Evolutionary conservation across 2,113 vertebrate species (phyloP).

Genomic region (Anhinga anhinga): DNA sequence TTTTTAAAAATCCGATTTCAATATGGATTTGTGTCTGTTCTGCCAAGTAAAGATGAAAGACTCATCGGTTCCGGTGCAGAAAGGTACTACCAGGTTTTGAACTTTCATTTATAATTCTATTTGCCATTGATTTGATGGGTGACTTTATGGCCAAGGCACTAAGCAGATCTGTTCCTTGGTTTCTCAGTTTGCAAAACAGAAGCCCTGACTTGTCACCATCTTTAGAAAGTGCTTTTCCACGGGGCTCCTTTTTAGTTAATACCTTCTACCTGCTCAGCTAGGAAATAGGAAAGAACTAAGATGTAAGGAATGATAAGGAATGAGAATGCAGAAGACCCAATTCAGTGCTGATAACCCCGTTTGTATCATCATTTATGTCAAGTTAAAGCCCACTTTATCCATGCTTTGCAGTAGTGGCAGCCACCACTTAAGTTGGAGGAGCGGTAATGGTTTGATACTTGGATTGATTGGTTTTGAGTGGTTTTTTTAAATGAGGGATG

Average conservation of each 20-base stretch:
- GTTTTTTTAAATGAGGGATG: background rate
- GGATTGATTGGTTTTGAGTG: background rate
- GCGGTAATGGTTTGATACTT: background rate
- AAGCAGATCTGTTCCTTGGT: background rate
- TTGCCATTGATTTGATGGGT: background rate
- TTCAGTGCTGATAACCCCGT: background rate
- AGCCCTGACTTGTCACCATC: background rate
- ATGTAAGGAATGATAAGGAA: background rate
- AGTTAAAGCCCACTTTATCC: background rate
- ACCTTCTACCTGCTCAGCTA: background rate
- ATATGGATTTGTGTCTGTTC: background rate
- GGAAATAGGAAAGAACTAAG: background rate
- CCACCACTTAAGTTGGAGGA: background rate
- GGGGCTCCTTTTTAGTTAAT: background rate
- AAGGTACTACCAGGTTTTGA: background rate
- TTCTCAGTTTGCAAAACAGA: background rate
- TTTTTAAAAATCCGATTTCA: background rate
- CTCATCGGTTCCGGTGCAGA: background rate
- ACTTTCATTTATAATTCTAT: background rate
- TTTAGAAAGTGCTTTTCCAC: background rate
- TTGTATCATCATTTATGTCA: background rate
- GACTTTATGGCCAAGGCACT: background rate
- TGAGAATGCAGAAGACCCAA: background rate
- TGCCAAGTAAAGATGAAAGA: background rate
- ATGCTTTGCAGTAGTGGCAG: background rate